Evolutionary conservation across 2,113 vertebrate species (phyloP), one percentile per base, ranked within the genome.

Genomic region (Takifugu flavidus): DNA sequence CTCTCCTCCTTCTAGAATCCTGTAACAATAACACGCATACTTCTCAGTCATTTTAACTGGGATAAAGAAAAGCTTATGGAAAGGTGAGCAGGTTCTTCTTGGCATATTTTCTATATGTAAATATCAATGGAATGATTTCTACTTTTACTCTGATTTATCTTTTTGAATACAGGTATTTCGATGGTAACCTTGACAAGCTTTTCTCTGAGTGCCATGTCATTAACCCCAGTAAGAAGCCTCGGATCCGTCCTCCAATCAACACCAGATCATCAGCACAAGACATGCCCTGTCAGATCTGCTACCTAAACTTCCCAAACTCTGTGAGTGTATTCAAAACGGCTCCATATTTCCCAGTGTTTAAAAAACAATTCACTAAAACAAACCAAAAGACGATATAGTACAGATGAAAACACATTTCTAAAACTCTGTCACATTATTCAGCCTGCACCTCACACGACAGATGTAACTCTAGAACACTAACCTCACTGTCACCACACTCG

Each of bases 21-120:
- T 83, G 98, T 95, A 53, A 99, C 97, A 74, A 99, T 98, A 82
- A 99, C 97, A 60, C 94, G 97, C 90, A 99, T 99, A 92, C 94
- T 99, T 80, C 95, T 99, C 88, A 99, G 97, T 92, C 97, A 99
- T 92, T 99, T 99, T 92, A 99, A 99, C 89, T 99, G 98, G 98
- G 98, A 99, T 89, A 98, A 99, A 88, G 98, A 99, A 89, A 99
- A 99, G 89, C 94, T 99, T 66, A 99, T 99, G 98, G 96, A 99
- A 90, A 96, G 98, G 98, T 94, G 92, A 91, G 87, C 63, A 31
- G 57, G 4, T 53, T 6, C 49, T 8, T 45, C 44, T 28, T 46
- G 26, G 14, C n/a, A 25, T 64, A 4, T 45, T 29, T 29, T 29
- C 6, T 4, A 14, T 53, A 10, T 10, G 5, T 57, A 8, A 14